Conservation (phyloP, 2,113 vertebrate species). For the Menura novaehollandiae region DNA sequence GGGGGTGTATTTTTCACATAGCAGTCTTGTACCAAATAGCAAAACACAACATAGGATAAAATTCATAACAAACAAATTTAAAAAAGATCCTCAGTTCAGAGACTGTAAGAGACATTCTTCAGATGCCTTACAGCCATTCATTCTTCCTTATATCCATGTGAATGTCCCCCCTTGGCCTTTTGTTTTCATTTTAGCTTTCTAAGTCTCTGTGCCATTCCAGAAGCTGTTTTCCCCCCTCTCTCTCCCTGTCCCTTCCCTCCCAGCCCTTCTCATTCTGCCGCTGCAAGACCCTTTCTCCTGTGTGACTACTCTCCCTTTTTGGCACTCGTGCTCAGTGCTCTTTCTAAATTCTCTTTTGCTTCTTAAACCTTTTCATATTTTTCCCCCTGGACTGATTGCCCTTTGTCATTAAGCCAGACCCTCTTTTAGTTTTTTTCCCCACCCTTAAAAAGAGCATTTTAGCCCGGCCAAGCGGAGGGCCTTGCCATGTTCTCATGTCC, state of each 20-base stretch:
- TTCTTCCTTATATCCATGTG: conserved; percentile 41
- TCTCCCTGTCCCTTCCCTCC: neutral
- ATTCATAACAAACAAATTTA: conserved; percentile 39
- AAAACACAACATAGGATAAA: neutral
- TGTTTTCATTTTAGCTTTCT: conserved; percentile 46
- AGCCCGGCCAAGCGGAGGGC: neutral
- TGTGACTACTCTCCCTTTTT: neutral
- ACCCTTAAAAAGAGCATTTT: conserved; percentile 40
- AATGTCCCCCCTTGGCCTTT: conserved; percentile 42
- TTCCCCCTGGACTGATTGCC: neutral
- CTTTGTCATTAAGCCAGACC: conserved; percentile 2
- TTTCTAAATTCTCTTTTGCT: neutral
- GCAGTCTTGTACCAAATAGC: neutral
- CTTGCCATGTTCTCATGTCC: conserved; percentile 32
- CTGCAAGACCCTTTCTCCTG: neutral
- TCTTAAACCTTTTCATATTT: neutral
- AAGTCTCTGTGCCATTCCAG: neutral
- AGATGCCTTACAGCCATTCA: conserved; percentile 36
- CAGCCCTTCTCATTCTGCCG: neutral
- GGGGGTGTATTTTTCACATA: neutral
- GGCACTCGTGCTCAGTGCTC: neutral
- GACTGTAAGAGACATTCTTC: neutral
- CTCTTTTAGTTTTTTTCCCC: neutral
- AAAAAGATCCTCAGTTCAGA: neutral
- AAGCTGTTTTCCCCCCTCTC: neutral